Percentiles rank a stretch among this genome's conserved stretches.
phyloP scores from a whole-genome alignment of 2,888 invertebrate genomes.

The Hirudinaria manillensis region DNA sequence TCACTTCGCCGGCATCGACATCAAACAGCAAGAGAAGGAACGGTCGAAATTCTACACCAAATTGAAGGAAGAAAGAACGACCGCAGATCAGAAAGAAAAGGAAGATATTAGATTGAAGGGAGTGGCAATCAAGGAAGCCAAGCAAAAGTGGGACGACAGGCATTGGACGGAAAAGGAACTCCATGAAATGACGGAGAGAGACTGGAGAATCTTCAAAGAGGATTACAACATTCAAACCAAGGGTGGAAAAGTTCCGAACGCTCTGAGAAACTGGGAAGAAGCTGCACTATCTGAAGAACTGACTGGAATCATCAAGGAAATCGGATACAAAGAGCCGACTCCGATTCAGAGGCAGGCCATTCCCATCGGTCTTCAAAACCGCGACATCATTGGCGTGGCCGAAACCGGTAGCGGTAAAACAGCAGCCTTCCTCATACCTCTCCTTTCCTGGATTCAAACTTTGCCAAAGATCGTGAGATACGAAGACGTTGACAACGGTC shows the following conservation, averaged over 20 bases:
- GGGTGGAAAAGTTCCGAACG: conserved; percentile 92
- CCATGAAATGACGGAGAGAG: conserved; percentile 94
- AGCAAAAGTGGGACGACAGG: conserved; percentile 96
- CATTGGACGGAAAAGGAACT: conserved; percentile 95
- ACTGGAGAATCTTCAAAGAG: conserved; percentile 98
- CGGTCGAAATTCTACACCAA: conserved; percentile 96
- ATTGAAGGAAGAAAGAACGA: conserved; percentile 84
- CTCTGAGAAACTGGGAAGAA: conserved; percentile 90
- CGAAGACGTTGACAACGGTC: conserved; percentile 66
- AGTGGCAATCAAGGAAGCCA: conserved; percentile 88
- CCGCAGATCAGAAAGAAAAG: conserved; percentile 91
- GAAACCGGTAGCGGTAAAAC: conserved; percentile 99
- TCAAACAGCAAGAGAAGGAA: conserved; percentile 69
- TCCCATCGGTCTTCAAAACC: conserved; percentile 76
- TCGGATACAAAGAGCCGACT: conserved; percentile 69
- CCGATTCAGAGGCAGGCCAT: conserved; percentile 99
- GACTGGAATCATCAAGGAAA: conserved; percentile 77
- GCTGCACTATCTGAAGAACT: conserved; percentile 78
- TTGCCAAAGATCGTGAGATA: conserved; percentile 81
- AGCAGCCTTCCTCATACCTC: conserved; percentile 89
- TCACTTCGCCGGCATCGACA: conserved; percentile 94
- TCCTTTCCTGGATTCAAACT: conserved; percentile 94
- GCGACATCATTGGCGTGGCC: conserved; percentile 93
- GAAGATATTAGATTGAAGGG: conserved; percentile 80
- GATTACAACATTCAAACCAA: conserved; percentile 98